Percentiles rank a stretch among this genome's conserved stretches.
These are phyloP conservation scores for Drosophila neotestacea DNA, from an alignment of 2,888 invertebrate species.

Conservation along the genomic window DNA sequence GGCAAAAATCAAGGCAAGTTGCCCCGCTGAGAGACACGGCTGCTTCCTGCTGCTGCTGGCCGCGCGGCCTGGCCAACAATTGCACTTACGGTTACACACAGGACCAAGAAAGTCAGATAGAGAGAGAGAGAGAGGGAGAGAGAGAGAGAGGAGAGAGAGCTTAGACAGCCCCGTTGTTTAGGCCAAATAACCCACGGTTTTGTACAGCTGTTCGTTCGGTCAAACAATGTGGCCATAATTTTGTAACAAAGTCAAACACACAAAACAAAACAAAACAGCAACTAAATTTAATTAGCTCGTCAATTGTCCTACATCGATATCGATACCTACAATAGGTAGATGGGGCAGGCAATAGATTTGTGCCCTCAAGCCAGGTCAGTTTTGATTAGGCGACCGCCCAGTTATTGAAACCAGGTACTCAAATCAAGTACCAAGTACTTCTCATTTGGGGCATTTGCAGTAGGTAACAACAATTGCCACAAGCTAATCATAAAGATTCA, in stretches of 20 bases:
- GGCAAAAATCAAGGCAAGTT: conserved; percentile 74
- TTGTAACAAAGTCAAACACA: conserved; percentile 43
- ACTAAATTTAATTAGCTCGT: conserved; percentile 73
- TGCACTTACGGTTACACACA: conserved; percentile 62
- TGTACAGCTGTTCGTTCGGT: conserved; percentile 66
- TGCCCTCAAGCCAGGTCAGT: conserved; percentile 24
- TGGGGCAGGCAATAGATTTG: conserved; percentile 9
- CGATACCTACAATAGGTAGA: neutral
- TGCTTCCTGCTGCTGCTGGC: conserved; percentile 62
- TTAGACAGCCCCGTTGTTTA: neutral
- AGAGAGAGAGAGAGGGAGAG: no score
- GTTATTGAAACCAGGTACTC: conserved; percentile 24
- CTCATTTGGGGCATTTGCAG: conserved; percentile 21
- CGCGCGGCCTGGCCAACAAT: conserved; percentile 43
- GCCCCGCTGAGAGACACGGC: conserved; percentile 69
- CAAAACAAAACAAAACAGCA: conserved; percentile 34
- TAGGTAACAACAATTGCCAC: conserved; percentile 23
- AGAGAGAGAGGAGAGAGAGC: no score
- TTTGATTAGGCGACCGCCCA: conserved; percentile 49
- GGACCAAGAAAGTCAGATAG: neutral
- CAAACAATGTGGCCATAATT: conserved; percentile 74
- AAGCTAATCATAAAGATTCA: conserved; percentile 7
- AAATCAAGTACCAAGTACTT: neutral
- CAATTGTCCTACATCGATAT: conserved; percentile 63
- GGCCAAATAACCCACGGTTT: conserved; percentile 1